Percentiles rank a stretch among this genome's conserved stretches.
Conservation (phyloP, 2,113 vertebrate genomes). For the Fukomys damarensis region DNA sequence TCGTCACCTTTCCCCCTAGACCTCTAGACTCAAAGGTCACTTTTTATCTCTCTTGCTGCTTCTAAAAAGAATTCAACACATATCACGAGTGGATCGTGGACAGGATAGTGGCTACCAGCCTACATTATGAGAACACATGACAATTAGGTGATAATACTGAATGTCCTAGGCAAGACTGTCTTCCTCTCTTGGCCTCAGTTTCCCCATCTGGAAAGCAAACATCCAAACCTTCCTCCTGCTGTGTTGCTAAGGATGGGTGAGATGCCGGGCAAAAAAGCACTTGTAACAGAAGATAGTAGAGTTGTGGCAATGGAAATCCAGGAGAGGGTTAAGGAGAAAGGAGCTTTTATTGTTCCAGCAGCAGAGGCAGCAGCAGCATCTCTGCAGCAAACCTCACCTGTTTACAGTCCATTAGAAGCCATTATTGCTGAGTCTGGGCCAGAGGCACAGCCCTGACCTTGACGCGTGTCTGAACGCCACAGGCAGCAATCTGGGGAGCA, state of each 20-base stretch:
- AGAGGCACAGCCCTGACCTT: constrained; percentile 76
- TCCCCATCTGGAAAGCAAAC: not conserved
- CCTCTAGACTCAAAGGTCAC: not conserved
- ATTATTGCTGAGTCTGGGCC: constrained; percentile 75
- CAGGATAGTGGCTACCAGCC: not conserved
- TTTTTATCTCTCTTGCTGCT: not conserved
- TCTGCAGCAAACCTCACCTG: constrained; percentile 66
- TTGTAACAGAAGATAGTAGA: not conserved
- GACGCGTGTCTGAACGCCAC: constrained; percentile 70
- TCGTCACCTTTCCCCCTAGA: constrained; percentile 1
- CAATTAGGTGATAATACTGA: not conserved
- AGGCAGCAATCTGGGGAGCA: constrained; percentile 64
- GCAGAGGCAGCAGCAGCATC: not conserved
- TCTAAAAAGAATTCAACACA: not conserved
- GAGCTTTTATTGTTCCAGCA: not conserved
- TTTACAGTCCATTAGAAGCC: constrained; percentile 81
- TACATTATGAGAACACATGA: not conserved
- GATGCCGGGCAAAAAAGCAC: not conserved
- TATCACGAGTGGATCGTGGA: not conserved
- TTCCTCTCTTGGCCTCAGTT: not conserved
- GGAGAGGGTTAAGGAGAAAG: constrained; percentile 72
- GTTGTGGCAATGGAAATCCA: not conserved
- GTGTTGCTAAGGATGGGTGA: not conserved
- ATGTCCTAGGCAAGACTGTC: not conserved
- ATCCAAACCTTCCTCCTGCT: not conserved